Evolutionary conservation across 1,140 invertebrate species (phyloP).

Genomic region (Drosophila navojoa): DNA sequence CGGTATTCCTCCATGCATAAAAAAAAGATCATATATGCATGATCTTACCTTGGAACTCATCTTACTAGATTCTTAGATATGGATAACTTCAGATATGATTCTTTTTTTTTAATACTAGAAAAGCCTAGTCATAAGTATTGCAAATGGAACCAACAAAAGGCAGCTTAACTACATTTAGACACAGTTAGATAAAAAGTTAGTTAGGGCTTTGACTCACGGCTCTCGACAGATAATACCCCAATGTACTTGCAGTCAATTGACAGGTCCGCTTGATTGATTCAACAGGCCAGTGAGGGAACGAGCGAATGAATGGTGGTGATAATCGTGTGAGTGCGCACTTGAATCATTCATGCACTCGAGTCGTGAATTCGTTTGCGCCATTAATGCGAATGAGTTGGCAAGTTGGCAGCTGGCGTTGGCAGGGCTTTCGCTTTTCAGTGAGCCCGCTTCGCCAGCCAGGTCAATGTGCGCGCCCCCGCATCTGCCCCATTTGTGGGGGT

Average conservation of each 20-base stretch:
- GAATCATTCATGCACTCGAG: conserved; percentile 26
- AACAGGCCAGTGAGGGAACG: background rate
- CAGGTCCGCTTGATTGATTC: conserved; percentile 10
- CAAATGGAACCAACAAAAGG: background rate
- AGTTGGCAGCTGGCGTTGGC: background rate
- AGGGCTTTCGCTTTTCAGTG: conserved; percentile 41
- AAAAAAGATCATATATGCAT: too few species aligned
- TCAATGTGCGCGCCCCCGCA: conserved; percentile 36
- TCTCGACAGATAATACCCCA: background rate
- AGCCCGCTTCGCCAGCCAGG: conserved; percentile 1
- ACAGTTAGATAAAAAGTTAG: background rate
- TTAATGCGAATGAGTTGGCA: conserved; percentile 50
- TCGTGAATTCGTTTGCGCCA: conserved; percentile 11
- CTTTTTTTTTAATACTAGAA: too few species aligned
- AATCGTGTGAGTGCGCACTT: conserved; percentile 23
- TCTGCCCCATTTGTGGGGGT: conserved; percentile 16
- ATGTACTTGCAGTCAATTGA: conserved; percentile 21
- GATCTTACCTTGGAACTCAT: too few species aligned
- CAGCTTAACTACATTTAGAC: background rate
- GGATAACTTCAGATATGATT: too few species aligned
- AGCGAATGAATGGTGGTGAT: conserved; percentile 21
- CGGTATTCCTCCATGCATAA: too few species aligned
- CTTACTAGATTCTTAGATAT: too few species aligned
- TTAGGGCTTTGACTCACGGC: background rate
- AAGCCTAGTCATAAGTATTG: too few species aligned